Percentiles rank a stretch among this genome's conserved stretches.
These are phyloP conservation scores for Argya squamiceps DNA, from an alignment of 2,797 vertebrate species.

Conservation along the genomic window DNA sequence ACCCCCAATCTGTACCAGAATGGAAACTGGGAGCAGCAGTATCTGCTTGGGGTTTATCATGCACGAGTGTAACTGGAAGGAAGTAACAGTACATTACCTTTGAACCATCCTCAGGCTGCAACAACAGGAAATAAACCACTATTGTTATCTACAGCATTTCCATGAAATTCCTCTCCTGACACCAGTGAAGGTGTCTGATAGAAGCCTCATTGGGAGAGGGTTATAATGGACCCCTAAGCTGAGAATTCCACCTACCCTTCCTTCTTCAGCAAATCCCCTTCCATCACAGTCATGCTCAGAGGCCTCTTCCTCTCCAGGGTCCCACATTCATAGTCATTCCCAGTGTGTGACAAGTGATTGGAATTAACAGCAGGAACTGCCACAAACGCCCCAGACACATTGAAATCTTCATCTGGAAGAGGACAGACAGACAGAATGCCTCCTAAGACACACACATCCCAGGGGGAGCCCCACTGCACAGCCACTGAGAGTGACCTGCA, in stretches of 20 bases:
- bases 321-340: conserved; percentile 83
- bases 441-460: background rate
- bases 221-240: background rate
- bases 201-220: background rate
- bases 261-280: conserved; percentile 87
- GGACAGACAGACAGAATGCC: background rate
- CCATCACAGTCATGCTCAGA: conserved; percentile 88
- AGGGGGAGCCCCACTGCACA: background rate
- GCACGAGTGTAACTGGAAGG: background rate
- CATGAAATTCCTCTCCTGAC: background rate
- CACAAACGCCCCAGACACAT: conserved; percentile 93
- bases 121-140: conserved; percentile 37
- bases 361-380: conserved; percentile 83
- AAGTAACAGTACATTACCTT: conserved; percentile 42
- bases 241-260: conserved; percentile 81
- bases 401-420: conserved; percentile 92
- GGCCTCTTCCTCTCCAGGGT: conserved; percentile 92
- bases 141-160: background rate
- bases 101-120: conserved; percentile 68
- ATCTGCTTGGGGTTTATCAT: background rate
- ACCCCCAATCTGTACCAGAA: background rate
- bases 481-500: background rate
- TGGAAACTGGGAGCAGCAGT: background rate
- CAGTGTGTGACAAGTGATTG: conserved; percentile 86
- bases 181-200: background rate